These are phyloP conservation scores for Trachymyrmex septentrionalis DNA, from an alignment of 1,140 invertebrate species.

Conservation along the genomic window DNA sequence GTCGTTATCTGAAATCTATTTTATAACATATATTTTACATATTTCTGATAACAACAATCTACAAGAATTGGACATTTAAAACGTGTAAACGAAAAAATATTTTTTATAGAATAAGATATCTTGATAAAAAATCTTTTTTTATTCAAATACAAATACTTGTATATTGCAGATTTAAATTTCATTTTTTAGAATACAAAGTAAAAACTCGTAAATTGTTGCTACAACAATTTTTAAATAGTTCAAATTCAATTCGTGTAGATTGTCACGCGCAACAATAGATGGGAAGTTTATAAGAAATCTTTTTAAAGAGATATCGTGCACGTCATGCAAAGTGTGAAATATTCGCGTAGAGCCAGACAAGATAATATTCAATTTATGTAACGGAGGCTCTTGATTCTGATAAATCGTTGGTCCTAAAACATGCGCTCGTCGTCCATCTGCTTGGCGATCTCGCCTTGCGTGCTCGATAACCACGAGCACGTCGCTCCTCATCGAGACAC, in stretches of 20 bases:
- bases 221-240: neutral
- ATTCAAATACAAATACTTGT: too few relatives aligned
- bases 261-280: neutral
- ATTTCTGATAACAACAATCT: too few relatives aligned
- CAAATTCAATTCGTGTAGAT: neutral
- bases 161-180: neutral
- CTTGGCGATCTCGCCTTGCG: conserved; percentile 36
- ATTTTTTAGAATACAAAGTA: neutral
- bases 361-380: conserved; percentile 38
- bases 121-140: neutral
- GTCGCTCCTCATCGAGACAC: conserved; percentile 36
- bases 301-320: neutral
- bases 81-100: too few relatives aligned
- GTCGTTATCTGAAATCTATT: neutral
- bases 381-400: conserved; percentile 10
- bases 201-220: neutral
- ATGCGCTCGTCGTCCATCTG: conserved; percentile 47
- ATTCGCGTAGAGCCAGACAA: neutral
- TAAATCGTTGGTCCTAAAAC: conserved; percentile 24
- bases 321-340: neutral
- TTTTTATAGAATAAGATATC: neutral
- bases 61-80: too few relatives aligned
- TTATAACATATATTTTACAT: too few relatives aligned
- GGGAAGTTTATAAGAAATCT: neutral
- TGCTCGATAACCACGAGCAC: conserved; percentile 27